Conservation (phyloP, 1,140 invertebrate species). For the Saccostrea echinata region DNA sequence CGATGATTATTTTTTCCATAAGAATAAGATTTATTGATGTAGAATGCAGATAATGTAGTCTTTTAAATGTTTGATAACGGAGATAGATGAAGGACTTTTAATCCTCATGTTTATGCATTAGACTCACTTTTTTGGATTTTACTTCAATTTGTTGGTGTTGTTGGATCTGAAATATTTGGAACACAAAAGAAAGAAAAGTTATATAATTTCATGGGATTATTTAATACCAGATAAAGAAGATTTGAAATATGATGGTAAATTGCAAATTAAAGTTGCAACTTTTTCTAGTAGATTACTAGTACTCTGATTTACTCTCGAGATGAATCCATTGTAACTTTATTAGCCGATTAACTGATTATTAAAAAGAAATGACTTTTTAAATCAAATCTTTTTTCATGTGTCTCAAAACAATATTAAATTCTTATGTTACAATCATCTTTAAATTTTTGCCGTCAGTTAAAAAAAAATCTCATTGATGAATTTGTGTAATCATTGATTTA, state of each 20-base stretch:
- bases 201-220: neutral
- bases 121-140: neutral
- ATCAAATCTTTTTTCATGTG: neutral
- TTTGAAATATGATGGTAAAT: too few relatives aligned
- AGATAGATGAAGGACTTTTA: neutral
- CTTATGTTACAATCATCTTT: too few relatives aligned
- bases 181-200: neutral
- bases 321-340: neutral
- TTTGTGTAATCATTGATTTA: neutral
- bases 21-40: slow-evolving; percentile 39
- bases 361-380: neutral
- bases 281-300: too few relatives aligned
- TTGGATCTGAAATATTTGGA: neutral
- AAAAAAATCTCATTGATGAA: neutral
- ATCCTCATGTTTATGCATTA: neutral
- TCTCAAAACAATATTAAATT: neutral
- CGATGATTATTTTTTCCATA: slow-evolving; percentile 39
- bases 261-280: too few relatives aligned
- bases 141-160: neutral
- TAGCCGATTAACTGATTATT: neutral
- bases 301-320: too few relatives aligned
- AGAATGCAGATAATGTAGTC: slow-evolving; percentile 31
- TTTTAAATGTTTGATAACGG: slow-evolving; percentile 33
- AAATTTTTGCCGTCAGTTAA: too few relatives aligned
- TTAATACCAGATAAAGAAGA: neutral